Evolutionary conservation across 2,113 vertebrate genomes (phyloP), one percentile per base, ranked within the genome.

Genomic region (Eudyptes chrysolophus): DNA sequence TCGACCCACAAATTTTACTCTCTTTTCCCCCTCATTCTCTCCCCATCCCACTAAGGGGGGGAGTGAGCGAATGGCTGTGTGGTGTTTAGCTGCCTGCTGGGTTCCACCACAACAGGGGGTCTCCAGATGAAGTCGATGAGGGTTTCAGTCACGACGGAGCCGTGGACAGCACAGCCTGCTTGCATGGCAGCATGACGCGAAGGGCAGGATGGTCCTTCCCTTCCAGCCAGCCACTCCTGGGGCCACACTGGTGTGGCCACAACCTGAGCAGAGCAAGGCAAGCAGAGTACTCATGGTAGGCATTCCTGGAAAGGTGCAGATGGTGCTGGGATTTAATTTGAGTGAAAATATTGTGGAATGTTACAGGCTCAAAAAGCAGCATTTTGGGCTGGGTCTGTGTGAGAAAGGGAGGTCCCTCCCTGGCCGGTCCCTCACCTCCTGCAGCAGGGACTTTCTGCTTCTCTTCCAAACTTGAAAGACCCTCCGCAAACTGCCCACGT

Each of bases 101-200:
- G 42, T 42, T 42, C 14, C 42, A 42, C 42, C 42, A 42, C 42
- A 42, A 42, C 42, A 14, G 14, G 42, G 42, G 30, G 14, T 36
- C 49, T 60, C 52, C 70, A 21, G 26, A 21, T 1, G 34, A 49
- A 30, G 64, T 2, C 0, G 3, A 1, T 16, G n/a, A 36, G 58
- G 25, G 19, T 61, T 81, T n/a, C 15, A 55, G 80, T 32, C 2
- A 8, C 4, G 4, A 42, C 26, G 13, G 64, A 48, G 64, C 21
- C 26, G 65, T 17, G 24, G 77, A 13, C 44, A 36, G 40, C 66
- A 55, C 13, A 42, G 38, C 17, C 58, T 60, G 52, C 64, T 38
- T 2, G 3, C 34, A 25, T 0, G 3, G 49, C 48, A 46, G 51
- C 57, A 55, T 1, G 5, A 11, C 0, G 0, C 4, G 2, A 72